These are phyloP conservation scores for Valencia hispanica DNA, from an alignment of 2,797 vertebrate species.

Conservation along the genomic window DNA sequence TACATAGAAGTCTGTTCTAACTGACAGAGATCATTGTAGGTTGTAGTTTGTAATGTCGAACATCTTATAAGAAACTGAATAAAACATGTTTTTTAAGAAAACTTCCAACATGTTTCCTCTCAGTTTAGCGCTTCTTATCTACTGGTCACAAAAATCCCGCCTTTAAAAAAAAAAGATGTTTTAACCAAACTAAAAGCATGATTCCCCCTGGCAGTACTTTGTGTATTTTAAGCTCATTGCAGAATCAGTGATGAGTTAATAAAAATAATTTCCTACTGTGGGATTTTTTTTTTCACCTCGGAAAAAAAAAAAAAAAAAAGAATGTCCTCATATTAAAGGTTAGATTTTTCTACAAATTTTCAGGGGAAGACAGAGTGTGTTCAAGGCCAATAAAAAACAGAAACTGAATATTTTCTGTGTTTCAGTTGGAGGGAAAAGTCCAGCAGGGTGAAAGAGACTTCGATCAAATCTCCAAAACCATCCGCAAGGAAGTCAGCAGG, in stretches of 20 bases:
- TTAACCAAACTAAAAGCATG: too few species aligned
- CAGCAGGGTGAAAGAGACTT: slow-evolving; percentile 97
- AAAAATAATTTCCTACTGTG: not conserved
- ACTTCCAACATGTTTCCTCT: not conserved
- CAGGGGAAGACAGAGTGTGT: not conserved
- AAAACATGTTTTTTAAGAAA: too few species aligned
- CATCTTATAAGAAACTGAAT: too few species aligned
- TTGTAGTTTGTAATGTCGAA: not conserved
- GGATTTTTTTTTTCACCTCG: not conserved
- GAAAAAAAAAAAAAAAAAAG: not conserved
- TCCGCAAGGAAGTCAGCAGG: slow-evolving; percentile 94
- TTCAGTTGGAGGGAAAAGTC: slow-evolving; percentile 92
- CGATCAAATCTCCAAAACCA: slow-evolving; percentile 97
- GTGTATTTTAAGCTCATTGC: not conserved
- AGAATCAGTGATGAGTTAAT: not conserved
- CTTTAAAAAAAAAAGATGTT: not conserved
- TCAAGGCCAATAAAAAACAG: not conserved
- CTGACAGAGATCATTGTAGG: not conserved
- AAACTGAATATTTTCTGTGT: slow-evolving; percentile 12
- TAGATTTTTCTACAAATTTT: not conserved
- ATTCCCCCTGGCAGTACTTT: not conserved
- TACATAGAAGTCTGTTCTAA: not conserved
- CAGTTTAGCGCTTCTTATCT: not conserved
- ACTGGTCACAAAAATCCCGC: not conserved
- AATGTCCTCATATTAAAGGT: not conserved